Conservation (phyloP, 2,797 vertebrate genomes). For the Phaenicophaeus curvirostris region DNA sequence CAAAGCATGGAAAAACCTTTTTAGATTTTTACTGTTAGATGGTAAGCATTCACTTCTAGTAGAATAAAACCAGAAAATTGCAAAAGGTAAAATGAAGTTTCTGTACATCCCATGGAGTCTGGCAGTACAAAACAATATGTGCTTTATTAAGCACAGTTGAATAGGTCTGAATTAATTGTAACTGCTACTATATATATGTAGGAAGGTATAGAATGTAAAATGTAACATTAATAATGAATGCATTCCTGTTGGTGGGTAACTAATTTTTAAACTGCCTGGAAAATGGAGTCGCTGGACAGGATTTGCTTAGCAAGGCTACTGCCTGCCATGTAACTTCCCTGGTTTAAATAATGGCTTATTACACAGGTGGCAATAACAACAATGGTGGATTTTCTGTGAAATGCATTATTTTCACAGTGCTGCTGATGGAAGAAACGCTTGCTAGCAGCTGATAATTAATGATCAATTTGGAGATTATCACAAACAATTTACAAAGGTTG, state of each 20-base stretch:
- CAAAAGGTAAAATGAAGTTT: neutral
- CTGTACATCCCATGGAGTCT: neutral
- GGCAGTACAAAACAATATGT: neutral
- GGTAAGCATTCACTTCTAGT: neutral
- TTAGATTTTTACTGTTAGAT: neutral
- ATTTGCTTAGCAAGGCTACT: neutral
- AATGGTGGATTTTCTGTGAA: slow-evolving; percentile 32
- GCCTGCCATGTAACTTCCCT: neutral
- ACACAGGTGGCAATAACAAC: neutral
- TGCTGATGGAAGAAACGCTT: slow-evolving; percentile 9
- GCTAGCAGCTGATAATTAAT: slow-evolving; percentile 55
- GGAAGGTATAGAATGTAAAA: neutral
- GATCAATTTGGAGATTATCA: slow-evolving; percentile 53
- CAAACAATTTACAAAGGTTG: slow-evolving; percentile 57
- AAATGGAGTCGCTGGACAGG: neutral
- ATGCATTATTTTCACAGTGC: slow-evolving; percentile 49
- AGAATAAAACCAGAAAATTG: neutral
- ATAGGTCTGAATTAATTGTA: slow-evolving; percentile 29
- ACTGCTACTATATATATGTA: neutral
- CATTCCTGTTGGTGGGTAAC: neutral
- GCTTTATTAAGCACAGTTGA: neutral
- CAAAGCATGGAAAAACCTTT: neutral
- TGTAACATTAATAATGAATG: neutral
- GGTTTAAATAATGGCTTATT: neutral
- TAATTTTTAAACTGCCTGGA: slow-evolving; percentile 2